These are phyloP conservation scores for Eupithecia insigniata DNA, from an alignment of 2,888 invertebrate genomes.

Conservation along the genomic window DNA sequence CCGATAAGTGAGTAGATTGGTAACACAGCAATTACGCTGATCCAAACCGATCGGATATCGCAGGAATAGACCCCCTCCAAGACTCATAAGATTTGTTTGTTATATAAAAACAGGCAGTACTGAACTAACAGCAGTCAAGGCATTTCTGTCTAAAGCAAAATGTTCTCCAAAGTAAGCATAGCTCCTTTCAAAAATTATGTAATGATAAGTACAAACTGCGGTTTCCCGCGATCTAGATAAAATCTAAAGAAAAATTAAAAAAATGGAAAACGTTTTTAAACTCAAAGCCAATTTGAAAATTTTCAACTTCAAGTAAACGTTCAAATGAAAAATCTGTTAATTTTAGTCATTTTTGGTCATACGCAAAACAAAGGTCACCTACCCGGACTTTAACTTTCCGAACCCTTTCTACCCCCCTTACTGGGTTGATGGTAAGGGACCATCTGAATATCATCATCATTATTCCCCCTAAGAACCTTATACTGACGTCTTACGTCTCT, in stretches of 20 bases:
- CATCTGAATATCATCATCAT: not conserved
- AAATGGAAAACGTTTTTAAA: not conserved
- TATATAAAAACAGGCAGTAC: constrained; percentile 81
- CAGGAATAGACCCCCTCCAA: constrained; percentile 76
- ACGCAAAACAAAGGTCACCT: not conserved
- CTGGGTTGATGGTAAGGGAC: too few species aligned
- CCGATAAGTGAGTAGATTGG: constrained; percentile 78
- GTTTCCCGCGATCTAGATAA: not conserved
- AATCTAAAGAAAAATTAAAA: not conserved
- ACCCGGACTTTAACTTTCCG: not conserved
- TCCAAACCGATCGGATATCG: constrained; percentile 81
- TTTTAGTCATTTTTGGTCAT: not conserved
- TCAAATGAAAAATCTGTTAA: not conserved
- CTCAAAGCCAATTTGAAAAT: not conserved
- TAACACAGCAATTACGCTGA: constrained; percentile 79
- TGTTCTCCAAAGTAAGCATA: constrained; percentile 81
- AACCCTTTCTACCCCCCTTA: too few species aligned
- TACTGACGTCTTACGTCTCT: not conserved
- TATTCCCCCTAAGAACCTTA: not conserved
- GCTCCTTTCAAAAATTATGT: constrained; percentile 57
- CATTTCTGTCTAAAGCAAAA: constrained; percentile 78
- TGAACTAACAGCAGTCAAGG: constrained; percentile 75
- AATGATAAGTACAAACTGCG: constrained; percentile 54
- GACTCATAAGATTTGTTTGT: constrained; percentile 76
- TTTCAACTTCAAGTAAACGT: too few species aligned